Conservation (phyloP, 2,113 vertebrate genomes). For the Campylomormyrus numenius region DNA sequence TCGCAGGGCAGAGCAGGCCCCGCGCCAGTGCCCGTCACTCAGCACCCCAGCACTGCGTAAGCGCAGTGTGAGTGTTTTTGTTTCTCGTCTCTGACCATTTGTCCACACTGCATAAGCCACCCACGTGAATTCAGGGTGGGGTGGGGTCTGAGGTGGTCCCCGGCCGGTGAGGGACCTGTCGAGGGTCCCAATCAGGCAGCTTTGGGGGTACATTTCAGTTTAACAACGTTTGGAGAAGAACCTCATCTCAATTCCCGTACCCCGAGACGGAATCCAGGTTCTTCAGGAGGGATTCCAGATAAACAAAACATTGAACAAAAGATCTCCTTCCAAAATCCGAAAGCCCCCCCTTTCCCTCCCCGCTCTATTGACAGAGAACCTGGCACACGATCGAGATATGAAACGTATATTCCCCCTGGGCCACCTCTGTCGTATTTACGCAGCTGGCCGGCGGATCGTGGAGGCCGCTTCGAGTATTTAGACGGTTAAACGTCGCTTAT, state of each 20-base stretch:
- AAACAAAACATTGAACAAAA: constrained; percentile 7
- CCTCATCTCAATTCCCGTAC: neutral
- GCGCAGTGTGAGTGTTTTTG: neutral
- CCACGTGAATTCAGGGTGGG: neutral
- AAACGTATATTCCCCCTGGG: constrained; percentile 39
- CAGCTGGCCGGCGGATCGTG: constrained; percentile 40
- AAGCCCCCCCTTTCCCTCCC: neutral
- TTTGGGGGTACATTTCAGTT: neutral
- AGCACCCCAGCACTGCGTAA: neutral
- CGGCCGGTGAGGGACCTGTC: neutral
- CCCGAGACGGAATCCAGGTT: constrained; percentile 8
- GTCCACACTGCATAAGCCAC: neutral
- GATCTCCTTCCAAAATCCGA: constrained; percentile 17
- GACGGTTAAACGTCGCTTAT: constrained; percentile 26
- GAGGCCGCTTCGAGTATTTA: constrained; percentile 11
- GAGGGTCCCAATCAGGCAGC: neutral
- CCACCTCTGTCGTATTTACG: constrained; percentile 42
- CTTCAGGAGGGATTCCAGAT: neutral
- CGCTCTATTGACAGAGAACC: constrained; percentile 18
- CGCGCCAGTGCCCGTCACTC: neutral
- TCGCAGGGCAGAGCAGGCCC: neutral
- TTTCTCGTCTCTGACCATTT: neutral
- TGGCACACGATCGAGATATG: constrained; percentile 18
- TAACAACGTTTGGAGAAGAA: neutral
- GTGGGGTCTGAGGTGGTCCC: neutral